Base-by-base conservation (phyloP, 2,797 vertebrate species). In the Chaetodon trifasciatus region DNA sequence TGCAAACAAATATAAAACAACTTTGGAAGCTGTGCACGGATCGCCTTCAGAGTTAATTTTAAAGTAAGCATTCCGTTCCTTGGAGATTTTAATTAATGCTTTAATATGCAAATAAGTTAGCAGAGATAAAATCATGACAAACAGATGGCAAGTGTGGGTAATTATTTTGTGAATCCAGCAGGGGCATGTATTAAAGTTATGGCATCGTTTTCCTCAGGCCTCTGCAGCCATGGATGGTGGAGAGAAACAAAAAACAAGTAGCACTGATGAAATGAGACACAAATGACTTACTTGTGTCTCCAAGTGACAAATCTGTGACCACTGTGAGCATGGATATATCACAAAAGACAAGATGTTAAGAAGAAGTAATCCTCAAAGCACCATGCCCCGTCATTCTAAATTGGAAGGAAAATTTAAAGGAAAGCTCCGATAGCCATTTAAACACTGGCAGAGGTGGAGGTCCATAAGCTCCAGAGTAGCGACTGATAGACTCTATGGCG, bases 41-140 rank as follows among this genome's bases (percentile, higher is more conserved):
- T 92, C 69, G 92, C 92, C 92, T 93, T 94, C 92, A 92, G 92
- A 95, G 91, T 93, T 93, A 82, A 92, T 94, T 94, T 94, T 93
- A 93, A 94, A 94, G 91, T 93, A 92, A 94, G 94, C 90, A 86
- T 93, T 90, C 82, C 79, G 86, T 89, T 96, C 92, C 96, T 97
- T 95, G 76, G 96, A 96, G 97, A 97, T 97, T 97, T 97, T 98
- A 97, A 99, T 98, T 97, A 99, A 97, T 97, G 96, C 97, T 95
- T 98, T 97, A 98, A 98, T 98, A 99, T 99, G 97, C 96, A 98
- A 99, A 99, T 98, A 96, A 96, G 96, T 93, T 91, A 95, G 96
- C 94, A 90, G 94, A 95, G 96, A 96, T 96, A 97, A 97, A 98
- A 97, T 98, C 93, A 94, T 95, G 94, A 95, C 95, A 97, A 95